These are phyloP conservation scores for Vicugna pacos DNA, from an alignment of 2,113 vertebrate genomes.

Conservation along the genomic window DNA sequence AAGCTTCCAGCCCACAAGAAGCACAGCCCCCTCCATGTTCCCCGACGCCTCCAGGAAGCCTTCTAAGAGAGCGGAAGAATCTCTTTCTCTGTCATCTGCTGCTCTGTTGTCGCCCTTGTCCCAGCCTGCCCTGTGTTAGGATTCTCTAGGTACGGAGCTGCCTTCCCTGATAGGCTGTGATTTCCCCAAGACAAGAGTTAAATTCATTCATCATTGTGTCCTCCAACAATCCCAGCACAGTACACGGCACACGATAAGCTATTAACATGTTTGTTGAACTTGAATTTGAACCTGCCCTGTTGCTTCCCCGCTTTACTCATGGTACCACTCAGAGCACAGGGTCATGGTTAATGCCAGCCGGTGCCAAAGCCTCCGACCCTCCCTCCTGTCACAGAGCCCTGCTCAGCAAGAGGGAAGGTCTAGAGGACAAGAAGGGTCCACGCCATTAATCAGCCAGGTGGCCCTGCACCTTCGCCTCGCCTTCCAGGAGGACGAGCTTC, in stretches of 20 bases:
- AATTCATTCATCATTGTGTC: neutral
- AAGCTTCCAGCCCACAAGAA: neutral
- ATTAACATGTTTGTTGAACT: neutral
- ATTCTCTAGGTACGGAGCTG: too few relatives aligned
- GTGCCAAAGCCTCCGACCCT: accelerated
- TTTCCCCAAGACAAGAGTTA: neutral
- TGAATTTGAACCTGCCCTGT: neutral
- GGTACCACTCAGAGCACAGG: neutral
- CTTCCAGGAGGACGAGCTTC: neutral
- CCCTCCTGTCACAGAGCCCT: neutral
- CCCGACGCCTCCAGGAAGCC: neutral
- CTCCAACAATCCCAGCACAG: neutral
- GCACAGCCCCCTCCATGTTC: neutral
- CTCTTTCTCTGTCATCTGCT: neutral
- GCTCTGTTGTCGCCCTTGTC: neutral
- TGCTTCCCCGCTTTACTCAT: neutral
- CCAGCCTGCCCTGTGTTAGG: neutral
- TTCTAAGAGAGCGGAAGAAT: neutral
- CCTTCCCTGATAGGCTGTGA: neutral
- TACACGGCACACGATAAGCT: neutral
- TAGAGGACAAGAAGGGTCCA: neutral
- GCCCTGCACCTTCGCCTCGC: accelerated
- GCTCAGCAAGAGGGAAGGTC: accelerated
- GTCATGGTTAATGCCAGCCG: neutral
- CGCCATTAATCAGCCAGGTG: neutral